Evolutionary conservation across 53 echinoderm and acorn worm genomes (phyloP).

Genomic region (Echinarachnius parma): DNA sequence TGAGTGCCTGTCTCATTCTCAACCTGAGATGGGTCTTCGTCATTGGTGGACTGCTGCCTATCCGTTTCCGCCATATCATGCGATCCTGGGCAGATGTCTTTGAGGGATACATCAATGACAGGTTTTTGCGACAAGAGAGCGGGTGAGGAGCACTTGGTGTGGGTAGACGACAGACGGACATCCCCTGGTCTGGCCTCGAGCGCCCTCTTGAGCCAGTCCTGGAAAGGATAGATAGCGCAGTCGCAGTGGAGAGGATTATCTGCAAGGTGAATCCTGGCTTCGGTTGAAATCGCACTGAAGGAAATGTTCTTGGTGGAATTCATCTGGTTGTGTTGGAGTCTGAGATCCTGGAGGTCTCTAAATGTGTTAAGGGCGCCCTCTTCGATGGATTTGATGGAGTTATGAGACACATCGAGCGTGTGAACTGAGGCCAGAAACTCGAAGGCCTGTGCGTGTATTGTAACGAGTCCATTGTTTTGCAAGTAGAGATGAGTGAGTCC

Average conservation of each 20-base stretch:
- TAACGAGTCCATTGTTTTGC: constrained; percentile 10
- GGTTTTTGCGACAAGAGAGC: too few relatives aligned
- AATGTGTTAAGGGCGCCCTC: not conserved
- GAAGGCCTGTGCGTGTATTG: constrained; percentile 12
- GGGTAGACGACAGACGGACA: too few relatives aligned
- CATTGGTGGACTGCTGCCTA: too few relatives aligned
- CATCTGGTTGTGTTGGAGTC: constrained; percentile 9
- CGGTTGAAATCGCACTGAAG: not conserved
- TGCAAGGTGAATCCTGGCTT: not conserved
- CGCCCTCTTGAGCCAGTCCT: constrained; percentile 37
- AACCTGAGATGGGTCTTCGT: too few relatives aligned
- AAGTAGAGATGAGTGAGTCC: constrained; percentile 17
- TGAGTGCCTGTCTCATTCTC: too few relatives aligned
- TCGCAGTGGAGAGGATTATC: constrained; percentile 36
- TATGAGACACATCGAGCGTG: constrained; percentile 20
- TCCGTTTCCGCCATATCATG: too few relatives aligned
- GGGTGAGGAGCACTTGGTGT: too few relatives aligned
- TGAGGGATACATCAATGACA: too few relatives aligned
- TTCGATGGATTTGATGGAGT: constrained; percentile 18
- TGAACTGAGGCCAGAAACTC: constrained; percentile 3
- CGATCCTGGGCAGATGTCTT: too few relatives aligned
- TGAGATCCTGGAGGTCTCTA: not conserved
- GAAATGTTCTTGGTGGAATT: constrained; percentile 25
- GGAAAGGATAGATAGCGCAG: constrained; percentile 20
- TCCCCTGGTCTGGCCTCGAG: too few relatives aligned